Base-by-base conservation (phyloP, 2,888 invertebrate genomes). In the Microchrysa polita region DNA sequence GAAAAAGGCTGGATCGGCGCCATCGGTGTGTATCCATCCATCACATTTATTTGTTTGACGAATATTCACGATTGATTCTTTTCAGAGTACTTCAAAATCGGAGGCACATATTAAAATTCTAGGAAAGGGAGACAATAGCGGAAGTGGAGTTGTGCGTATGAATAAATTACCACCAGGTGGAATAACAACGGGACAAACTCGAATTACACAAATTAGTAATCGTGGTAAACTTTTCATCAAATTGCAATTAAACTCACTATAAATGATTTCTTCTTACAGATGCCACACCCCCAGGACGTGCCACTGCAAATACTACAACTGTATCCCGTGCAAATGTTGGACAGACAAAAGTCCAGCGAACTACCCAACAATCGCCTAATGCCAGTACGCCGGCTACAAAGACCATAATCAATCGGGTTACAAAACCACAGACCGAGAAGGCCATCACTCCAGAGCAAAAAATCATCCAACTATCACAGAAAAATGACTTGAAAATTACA, bases 391-490 rank as follows among this genome's bases (percentile, higher is more conserved):
- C 65, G 52, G 42, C 67, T 48, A 59, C 14, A 0, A 67, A 53
- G 52, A 16, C 55, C 12, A 40, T 40, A 16, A 63, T 52, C 9
- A 73, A 73, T 23, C 52, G 53, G 16, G 40, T 53, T 12, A 7
- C 63, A 12, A 61, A 40, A 10, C 5, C 22, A 9, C 60, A 60
- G n/a, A 16, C 22, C n/a, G 53, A 72, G 1, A 79, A 42, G 79
- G 73, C 72, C 40, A 81, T 83, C 18, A 83, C 84, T 10, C 84
- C 84, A 0, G 84, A 84, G 73, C 83, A 85, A 74, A 84, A 84
- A 79, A 84, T 84, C 34, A 75, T 84, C 7, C 86, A 87, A 27
- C 83, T 87, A 0, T 87, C 88, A 0, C 87, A 87, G 80, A 87
- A 81, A 79, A 88, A 78, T 77, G 88, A 82, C 82, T 84, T 79